These are phyloP conservation scores for Phalacrocorax carbo DNA, from an alignment of 2,113 vertebrate species.

Conservation along the genomic window DNA sequence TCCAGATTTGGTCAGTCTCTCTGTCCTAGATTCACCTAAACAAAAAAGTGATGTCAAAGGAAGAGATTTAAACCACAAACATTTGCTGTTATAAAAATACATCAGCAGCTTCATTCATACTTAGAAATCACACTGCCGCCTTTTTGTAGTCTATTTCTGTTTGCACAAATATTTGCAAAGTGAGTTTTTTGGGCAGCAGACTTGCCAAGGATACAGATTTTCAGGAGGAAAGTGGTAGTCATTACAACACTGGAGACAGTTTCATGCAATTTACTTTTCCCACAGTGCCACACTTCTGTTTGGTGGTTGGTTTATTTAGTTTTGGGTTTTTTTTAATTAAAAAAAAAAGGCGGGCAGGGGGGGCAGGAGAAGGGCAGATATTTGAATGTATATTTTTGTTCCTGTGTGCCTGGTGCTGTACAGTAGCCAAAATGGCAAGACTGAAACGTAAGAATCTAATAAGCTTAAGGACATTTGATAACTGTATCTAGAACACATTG, in stretches of 20 bases:
- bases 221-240: not conserved
- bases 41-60: not conserved
- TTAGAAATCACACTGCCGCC: not conserved
- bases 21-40: not conserved
- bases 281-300: not conserved
- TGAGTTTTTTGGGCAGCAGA: fast-evolving
- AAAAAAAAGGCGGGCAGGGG: not conserved
- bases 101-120: not conserved
- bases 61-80: not conserved
- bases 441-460: not conserved
- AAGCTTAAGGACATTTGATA: not conserved
- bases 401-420: not conserved
- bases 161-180: not conserved
- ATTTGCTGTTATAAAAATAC: not conserved
- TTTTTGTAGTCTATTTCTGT: not conserved
- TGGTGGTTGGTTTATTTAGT: not conserved
- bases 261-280: not conserved
- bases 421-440: not conserved
- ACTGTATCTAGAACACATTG: not conserved
- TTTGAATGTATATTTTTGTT: not conserved
- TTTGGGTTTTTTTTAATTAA: not conserved
- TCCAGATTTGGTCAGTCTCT: not conserved
- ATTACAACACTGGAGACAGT: not conserved
- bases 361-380: not conserved
- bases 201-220: not conserved